Percentiles rank a stretch among this genome's conserved stretches.
phyloP scores from a whole-genome alignment of 2,888 invertebrate genomes.

The Sclerodermus sp. region DNA sequence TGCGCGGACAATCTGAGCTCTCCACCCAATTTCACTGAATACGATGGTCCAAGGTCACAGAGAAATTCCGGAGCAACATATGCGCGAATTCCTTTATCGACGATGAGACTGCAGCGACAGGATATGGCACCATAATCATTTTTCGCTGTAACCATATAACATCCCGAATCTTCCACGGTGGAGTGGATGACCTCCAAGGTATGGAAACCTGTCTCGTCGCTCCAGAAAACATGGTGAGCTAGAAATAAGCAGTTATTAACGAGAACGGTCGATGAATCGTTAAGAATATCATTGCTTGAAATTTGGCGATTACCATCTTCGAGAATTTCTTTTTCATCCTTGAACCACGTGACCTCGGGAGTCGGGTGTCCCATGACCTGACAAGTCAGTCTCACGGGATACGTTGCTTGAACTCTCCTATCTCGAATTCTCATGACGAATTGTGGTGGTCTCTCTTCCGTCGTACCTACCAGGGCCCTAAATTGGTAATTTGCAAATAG shows the following conservation, averaged over 20 bases:
- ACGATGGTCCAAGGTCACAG: slow-evolving; percentile 68
- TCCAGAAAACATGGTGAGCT: slow-evolving; percentile 58
- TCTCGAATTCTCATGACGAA: slow-evolving; percentile 85
- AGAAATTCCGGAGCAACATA: slow-evolving; percentile 81
- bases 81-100: slow-evolving; percentile 80
- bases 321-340: slow-evolving; percentile 69
- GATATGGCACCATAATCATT: slow-evolving; percentile 82
- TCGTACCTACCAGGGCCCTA: slow-evolving; percentile 18
- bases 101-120: slow-evolving; percentile 74
- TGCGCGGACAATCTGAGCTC: slow-evolving; percentile 63
- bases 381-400: slow-evolving; percentile 83
- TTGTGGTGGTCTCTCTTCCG: slow-evolving; percentile 69
- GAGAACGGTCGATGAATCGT: no score
- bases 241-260: not conserved
- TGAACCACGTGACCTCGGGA: slow-evolving; percentile 81
- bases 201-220: slow-evolving; percentile 75
- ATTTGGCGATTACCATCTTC: slow-evolving; percentile 57
- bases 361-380: slow-evolving; percentile 77
- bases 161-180: slow-evolving; percentile 75
- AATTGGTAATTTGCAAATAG: not conserved
- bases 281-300: not conserved
- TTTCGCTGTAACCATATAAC: slow-evolving; percentile 76
- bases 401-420: slow-evolving; percentile 79
- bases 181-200: slow-evolving; percentile 84
- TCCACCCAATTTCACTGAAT: slow-evolving; percentile 66